A percentile compares a stretch with the other conserved stretches of the same genome.
Conservation (phyloP, 2,113 vertebrate genomes). For the Scortum barcoo region DNA sequence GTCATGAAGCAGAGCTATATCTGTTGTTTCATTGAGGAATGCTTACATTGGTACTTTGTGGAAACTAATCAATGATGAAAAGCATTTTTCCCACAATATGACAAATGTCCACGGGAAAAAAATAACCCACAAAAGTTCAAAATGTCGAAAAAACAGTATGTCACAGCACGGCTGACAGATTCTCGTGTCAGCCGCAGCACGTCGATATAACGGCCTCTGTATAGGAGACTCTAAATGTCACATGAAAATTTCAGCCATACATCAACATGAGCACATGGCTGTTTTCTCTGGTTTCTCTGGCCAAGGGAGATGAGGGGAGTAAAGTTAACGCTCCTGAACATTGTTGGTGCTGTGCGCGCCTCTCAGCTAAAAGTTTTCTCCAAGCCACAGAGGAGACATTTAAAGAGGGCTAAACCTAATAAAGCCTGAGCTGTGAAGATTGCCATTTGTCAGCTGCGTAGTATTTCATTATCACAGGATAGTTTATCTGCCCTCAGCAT, state of each 20-base stretch:
- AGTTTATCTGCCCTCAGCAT: constrained; percentile 50
- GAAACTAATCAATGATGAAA: constrained; percentile 25
- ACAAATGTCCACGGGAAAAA: constrained; percentile 30
- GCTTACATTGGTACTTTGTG: neutral
- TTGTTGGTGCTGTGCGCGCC: constrained; percentile 7
- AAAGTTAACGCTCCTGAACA: constrained; percentile 25
- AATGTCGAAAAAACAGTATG: constrained; percentile 4
- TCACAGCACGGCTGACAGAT: constrained; percentile 23
- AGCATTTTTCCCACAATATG: constrained; percentile 25
- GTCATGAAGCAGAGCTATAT: neutral
- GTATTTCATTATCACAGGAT: constrained; percentile 68
- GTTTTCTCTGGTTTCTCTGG: neutral
- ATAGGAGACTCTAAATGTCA: constrained; percentile 57
- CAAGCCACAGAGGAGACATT: constrained; percentile 52
- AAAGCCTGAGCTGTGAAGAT: constrained; percentile 45
- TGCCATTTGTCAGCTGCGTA: constrained; percentile 57
- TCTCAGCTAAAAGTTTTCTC: constrained; percentile 46
- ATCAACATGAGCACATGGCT: constrained; percentile 25
- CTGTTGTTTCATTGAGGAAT: constrained; percentile 20
- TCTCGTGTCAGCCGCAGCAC: constrained; percentile 10
- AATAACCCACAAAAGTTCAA: constrained; percentile 26
- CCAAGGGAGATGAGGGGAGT: neutral
- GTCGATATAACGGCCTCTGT: constrained; percentile 31
- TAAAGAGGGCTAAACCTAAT: constrained; percentile 63
- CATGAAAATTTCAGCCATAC: constrained; percentile 35